phyloP scores from a whole-genome alignment of 2,888 invertebrate species.

The Macroteleia sp. region DNA sequence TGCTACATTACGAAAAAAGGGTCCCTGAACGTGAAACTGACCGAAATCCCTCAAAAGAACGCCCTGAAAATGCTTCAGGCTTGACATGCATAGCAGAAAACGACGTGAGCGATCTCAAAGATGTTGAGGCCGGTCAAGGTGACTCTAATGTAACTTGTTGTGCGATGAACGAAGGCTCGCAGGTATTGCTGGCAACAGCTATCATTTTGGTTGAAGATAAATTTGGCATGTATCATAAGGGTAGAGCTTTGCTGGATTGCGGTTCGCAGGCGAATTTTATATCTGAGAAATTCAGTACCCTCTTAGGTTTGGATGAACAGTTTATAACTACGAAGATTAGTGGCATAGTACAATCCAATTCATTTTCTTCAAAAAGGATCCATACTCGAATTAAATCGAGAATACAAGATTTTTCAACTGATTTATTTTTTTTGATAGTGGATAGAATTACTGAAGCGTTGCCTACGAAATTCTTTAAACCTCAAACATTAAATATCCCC shows the following conservation, averaged over 20 bases:
- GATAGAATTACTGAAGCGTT: slow-evolving; percentile 54
- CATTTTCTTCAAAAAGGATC: neutral
- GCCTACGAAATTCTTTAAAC: slow-evolving; percentile 17
- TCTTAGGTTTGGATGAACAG: neutral
- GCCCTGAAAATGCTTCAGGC: no score
- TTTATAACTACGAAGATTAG: neutral
- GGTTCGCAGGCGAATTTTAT: slow-evolving; percentile 61
- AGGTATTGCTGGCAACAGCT: no score
- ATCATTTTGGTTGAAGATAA: no score
- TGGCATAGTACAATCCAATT: neutral
- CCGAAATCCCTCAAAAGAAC: no score
- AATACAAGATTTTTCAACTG: slow-evolving; percentile 30
- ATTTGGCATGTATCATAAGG: slow-evolving; percentile 5
- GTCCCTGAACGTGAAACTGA: neutral
- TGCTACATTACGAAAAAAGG: neutral
- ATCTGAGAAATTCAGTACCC: slow-evolving; percentile 8
- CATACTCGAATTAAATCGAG: slow-evolving; percentile 40
- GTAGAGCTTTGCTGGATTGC: slow-evolving; percentile 53
- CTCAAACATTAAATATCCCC: slow-evolving; percentile 26
- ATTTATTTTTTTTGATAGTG: slow-evolving; percentile 54
- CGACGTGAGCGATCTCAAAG: no score
- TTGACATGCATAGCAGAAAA: no score
- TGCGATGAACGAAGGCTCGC: no score
- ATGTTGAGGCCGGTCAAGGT: no score
- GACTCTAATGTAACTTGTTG: no score